Conservation (phyloP, 2,113 vertebrate genomes). For the Danio rerio region DNA sequence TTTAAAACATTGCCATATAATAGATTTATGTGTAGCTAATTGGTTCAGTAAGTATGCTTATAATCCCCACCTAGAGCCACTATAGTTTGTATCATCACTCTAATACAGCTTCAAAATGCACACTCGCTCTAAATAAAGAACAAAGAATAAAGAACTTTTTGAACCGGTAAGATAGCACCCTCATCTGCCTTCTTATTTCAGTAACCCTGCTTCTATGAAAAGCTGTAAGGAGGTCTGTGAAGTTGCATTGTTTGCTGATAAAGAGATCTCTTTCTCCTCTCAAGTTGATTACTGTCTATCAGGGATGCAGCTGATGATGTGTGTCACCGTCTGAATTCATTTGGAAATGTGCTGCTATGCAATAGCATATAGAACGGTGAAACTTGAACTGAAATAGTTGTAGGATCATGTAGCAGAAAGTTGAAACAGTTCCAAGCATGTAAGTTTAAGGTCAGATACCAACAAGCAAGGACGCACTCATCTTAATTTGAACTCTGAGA, state of each 20-base stretch:
- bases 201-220: neutral
- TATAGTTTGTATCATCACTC: too few relatives aligned
- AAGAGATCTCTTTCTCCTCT: neutral
- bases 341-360: neutral
- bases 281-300: conserved; percentile 22
- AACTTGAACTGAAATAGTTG: conserved; percentile 37
- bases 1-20: too few relatives aligned
- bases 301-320: conserved; percentile 13
- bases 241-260: neutral
- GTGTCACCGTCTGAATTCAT: conserved; percentile 4
- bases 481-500: conserved; percentile 8
- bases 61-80: too few relatives aligned
- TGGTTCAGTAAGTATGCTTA: too few relatives aligned
- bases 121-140: neutral
- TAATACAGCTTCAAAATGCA: neutral
- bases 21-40: too few relatives aligned
- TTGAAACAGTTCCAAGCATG: conserved; percentile 40
- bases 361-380: neutral
- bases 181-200: neutral
- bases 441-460: conserved; percentile 51
- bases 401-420: conserved; percentile 3
- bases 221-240: neutral
- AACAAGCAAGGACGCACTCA: conserved; percentile 42
- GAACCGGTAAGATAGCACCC: neutral
- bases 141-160: neutral